Base-by-base conservation (phyloP, 1,140 invertebrate species). In the Drosophila obscura region DNA sequence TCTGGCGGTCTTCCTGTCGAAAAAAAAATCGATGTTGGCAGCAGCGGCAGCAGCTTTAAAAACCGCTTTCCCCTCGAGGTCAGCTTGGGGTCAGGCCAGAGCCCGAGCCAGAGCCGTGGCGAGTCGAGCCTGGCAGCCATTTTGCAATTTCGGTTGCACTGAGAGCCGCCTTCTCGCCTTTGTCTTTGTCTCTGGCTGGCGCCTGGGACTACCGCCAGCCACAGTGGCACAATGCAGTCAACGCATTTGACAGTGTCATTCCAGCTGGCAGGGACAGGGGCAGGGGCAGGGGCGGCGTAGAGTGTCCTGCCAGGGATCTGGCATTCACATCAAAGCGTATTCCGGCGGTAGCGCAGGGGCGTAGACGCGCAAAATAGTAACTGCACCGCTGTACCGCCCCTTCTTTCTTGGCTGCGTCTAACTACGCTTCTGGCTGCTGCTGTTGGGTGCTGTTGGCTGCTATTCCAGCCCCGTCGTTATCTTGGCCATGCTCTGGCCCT, bases 191-290 rank as follows among this genome's bases (percentile, higher is more conserved):
- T 69, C 35, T 39, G 35, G 35, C 64, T 61, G 56, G 55, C 64
- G 72, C 72, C 73, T 74, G 58, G 61, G 69, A 49, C 57, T 73
- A 46, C 65, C 15, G 43, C 35, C 39, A 48, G 46, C 52, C 66
- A 58, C 66, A 69, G 63, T 65, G 79, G 64, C 59, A 67, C 55
- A 59, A 56, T 71, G 68, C 57, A 71, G 67, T 58, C 74, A 65
- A 71, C 66, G 78, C 76, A 83, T 82, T 76, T 88, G 79, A 83
- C 75, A 88, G 51, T 88, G 75, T 87, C 81, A 84, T 49, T 50
- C 62, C 58, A 35, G 69, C 19, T 31, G 16, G 7, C 35, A 50
- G 35, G 31, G 62, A n/a, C 39, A 16, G 16, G 16, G 16, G 1
- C 19, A 19, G 19, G 19, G 19, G 2, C 19, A 19, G 19, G 19